Evolutionary conservation across 2,797 vertebrate species (phyloP), one percentile per base, ranked within the genome.

Genomic region (Rhinogobio ventralis): DNA sequence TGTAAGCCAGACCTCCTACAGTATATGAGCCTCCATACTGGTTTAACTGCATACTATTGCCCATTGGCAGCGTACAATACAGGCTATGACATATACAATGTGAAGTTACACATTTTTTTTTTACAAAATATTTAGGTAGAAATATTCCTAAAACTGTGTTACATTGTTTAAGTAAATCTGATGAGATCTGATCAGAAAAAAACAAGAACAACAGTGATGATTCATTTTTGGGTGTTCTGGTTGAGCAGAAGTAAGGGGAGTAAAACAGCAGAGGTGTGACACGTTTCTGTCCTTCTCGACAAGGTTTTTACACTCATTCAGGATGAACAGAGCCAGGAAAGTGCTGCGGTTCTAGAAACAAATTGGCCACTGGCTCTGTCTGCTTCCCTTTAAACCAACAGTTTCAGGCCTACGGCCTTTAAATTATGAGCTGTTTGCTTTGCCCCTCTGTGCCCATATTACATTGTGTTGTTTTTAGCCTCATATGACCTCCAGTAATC

Each of bases 401-500:
- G 25, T 30, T 77, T 77, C 49, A 75, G 42, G 60, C 28, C 19
- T 30, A 69, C 49, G 33, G 62, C 19, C 23, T 84, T 79, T 88
- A 87, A 95, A 94, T 95, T 96, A 95, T 93, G 94, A 96, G 94
- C 93, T 93, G 94, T 95, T 93, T 95, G 92, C 93, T 94, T 95
- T 95, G 95, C 94, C 94, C 94, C 94, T 94, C 92, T 91, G 93
- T 91, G 93, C 93, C 94, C 92, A 93, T 92, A 94, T 95, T 94
- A 95, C 95, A 93, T 94, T 94, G 95, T 95, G 95, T 95, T 95
- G 93, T 93, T 95, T 95, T 94, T 94, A 93, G 93, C 93, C 95
- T 51, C 91, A 94, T 95, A 95, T 95, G 94, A 95, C 94, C 96
- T 96, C 95, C 94, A 96, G 94, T 93, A 94, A 95, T 95, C 95